Conservation (phyloP, 2,888 invertebrate genomes). For the Drosophila austrosaltans region DNA sequence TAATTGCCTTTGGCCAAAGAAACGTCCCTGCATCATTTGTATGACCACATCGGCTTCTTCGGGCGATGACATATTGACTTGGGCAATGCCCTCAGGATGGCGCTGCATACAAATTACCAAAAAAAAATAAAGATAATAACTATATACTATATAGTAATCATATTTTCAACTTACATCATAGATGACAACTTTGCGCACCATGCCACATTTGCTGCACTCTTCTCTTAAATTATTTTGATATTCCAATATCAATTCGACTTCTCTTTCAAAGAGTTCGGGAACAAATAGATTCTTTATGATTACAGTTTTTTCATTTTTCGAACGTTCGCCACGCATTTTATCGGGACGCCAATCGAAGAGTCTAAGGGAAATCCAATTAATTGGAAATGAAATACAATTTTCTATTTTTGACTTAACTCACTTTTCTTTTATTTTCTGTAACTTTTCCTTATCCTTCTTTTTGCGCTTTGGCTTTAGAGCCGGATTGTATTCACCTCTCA, state of each 20-base stretch:
- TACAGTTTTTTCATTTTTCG: slow-evolving; percentile 94
- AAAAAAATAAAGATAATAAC: no score
- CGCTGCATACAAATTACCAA: slow-evolving; percentile 84
- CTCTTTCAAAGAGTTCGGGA: slow-evolving; percentile 93
- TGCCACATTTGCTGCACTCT: slow-evolving; percentile 95
- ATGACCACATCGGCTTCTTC: slow-evolving; percentile 97
- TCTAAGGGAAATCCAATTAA: slow-evolving; percentile 80
- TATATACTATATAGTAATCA: not conserved
- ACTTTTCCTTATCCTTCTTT: slow-evolving; percentile 94
- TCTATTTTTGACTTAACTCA: slow-evolving; percentile 67
- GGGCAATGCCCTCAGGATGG: slow-evolving; percentile 97
- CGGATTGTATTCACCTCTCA: slow-evolving; percentile 97
- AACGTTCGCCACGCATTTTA: slow-evolving; percentile 92
- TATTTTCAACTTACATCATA: slow-evolving; percentile 89
- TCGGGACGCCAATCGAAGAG: slow-evolving; percentile 99
- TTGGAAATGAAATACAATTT: no score
- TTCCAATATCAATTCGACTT: slow-evolving; percentile 94
- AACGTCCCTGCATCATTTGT: slow-evolving; percentile 92
- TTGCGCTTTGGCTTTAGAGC: slow-evolving; percentile 94
- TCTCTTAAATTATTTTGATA: slow-evolving; percentile 95
- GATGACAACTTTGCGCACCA: slow-evolving; percentile 94
- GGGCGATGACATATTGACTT: slow-evolving; percentile 94
- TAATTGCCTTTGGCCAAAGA: slow-evolving; percentile 94
- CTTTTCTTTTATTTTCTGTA: slow-evolving; percentile 96
- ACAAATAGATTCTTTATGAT: slow-evolving; percentile 97